Conservation (phyloP, 2,797 vertebrate genomes). For the Podargus strigoides region DNA sequence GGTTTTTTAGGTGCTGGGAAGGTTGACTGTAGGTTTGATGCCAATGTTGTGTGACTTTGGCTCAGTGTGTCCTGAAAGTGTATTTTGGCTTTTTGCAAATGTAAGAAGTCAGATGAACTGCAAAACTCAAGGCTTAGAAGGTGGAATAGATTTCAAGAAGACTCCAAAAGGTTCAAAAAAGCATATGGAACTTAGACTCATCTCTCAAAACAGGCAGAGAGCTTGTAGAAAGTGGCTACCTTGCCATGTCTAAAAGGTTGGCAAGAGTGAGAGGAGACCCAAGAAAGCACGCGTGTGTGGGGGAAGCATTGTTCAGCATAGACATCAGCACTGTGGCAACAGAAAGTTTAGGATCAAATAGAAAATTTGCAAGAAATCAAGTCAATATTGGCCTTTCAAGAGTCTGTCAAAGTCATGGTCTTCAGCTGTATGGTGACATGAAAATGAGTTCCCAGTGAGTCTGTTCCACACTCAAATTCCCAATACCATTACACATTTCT, state of each 20-base stretch:
- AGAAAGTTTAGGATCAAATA: background rate
- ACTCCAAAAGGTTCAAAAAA: background rate
- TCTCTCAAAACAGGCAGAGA: background rate
- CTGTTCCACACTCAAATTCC: background rate
- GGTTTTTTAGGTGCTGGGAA: background rate
- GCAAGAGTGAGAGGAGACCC: background rate
- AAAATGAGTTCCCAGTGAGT: background rate
- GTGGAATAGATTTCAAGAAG: background rate
- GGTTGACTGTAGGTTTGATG: background rate
- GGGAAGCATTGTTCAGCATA: background rate
- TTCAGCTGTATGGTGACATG: background rate
- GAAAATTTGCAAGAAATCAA: background rate
- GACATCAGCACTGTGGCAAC: background rate
- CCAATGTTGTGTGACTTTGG: background rate
- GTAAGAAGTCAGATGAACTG: background rate
- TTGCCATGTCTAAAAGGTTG: background rate
- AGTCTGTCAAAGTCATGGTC: background rate
- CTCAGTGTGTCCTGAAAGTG: background rate
- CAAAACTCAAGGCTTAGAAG: background rate
- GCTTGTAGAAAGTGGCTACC: background rate
- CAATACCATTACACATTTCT: background rate
- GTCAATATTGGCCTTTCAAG: background rate
- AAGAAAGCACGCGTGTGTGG: rapidly evolving
- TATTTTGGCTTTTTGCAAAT: background rate
- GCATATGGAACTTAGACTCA: background rate